phyloP scores from a whole-genome alignment of 2,113 vertebrate species.

The Phodopus roborovskii region DNA sequence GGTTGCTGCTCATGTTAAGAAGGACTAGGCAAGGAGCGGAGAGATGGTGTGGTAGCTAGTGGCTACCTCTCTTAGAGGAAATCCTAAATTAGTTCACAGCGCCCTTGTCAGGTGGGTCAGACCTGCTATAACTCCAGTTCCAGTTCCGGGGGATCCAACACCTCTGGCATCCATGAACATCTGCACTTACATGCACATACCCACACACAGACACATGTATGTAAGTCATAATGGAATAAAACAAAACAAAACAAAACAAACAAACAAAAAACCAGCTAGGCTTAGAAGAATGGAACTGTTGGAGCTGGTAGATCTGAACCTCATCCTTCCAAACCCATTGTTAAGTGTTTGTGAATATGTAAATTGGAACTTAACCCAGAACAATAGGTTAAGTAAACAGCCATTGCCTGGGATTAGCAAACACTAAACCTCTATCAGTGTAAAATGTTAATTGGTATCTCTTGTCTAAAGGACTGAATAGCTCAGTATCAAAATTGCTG shows the following conservation, averaged over 20 bases:
- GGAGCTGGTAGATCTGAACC: not conserved
- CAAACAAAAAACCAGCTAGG: too few species aligned
- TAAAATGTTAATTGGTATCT: conserved; percentile 64
- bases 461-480: conserved; percentile 56
- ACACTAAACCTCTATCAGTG: conserved; percentile 61
- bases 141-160: not conserved
- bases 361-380: conserved; percentile 61
- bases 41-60: not conserved
- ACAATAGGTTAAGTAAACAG: conserved; percentile 74
- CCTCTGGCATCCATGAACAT: not conserved
- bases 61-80: not conserved
- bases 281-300: conserved; percentile 25
- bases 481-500: conserved; percentile 54
- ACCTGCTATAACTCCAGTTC: too few species aligned
- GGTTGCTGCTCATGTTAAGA: conserved; percentile 52
- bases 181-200: not conserved
- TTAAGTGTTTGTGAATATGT: conserved; percentile 43
- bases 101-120: not conserved
- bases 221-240: not conserved
- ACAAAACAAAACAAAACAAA: too few species aligned
- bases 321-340: not conserved
- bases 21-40: not conserved
- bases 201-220: not conserved
- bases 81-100: not conserved
- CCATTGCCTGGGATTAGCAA: conserved; percentile 70